A percentile compares a stretch with the other conserved stretches of the same genome.
phyloP scores from a whole-genome alignment of 2,888 invertebrate species.

The Lottia scabra region DNA sequence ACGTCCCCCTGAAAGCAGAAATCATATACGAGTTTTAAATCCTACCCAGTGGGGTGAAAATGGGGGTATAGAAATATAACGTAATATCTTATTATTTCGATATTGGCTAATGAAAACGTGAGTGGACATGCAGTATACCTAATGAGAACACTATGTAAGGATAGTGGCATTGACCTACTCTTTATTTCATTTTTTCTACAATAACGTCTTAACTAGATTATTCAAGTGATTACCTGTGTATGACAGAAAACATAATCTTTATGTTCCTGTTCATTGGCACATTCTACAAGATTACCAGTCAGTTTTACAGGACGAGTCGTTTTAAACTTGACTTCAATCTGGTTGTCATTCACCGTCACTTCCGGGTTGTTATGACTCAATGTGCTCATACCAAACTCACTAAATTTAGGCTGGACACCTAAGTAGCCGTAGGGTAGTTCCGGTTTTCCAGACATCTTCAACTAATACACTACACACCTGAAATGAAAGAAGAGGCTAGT shows the following conservation, averaged over 20 bases:
- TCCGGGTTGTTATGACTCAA: slow-evolving; percentile 46
- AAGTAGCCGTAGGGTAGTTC: slow-evolving; percentile 55
- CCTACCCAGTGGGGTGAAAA: too few species aligned
- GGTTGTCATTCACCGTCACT: slow-evolving; percentile 39
- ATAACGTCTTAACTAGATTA: too few species aligned
- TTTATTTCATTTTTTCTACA: too few species aligned
- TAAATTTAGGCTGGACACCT: slow-evolving; percentile 57
- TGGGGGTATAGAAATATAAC: too few species aligned
- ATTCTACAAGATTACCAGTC: slow-evolving; percentile 51
- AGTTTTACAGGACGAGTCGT: slow-evolving; percentile 43
- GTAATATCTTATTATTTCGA: too few species aligned
- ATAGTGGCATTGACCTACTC: too few species aligned
- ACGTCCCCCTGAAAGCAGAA: slow-evolving; percentile 24
- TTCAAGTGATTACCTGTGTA: slow-evolving; percentile 27
- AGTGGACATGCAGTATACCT: too few species aligned
- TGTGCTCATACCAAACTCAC: slow-evolving; percentile 44
- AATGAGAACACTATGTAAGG: too few species aligned
- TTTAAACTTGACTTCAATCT: slow-evolving; percentile 46
- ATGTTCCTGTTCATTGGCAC: slow-evolving; percentile 35
- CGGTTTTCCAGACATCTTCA: slow-evolving; percentile 41
- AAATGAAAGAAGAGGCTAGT: background rate
- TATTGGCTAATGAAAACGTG: too few species aligned
- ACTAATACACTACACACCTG: background rate
- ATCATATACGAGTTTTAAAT: too few species aligned
- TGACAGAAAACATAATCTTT: slow-evolving; percentile 54